Base-by-base conservation (phyloP, 1,140 invertebrate genomes). In the Trichonephila clavipes region DNA sequence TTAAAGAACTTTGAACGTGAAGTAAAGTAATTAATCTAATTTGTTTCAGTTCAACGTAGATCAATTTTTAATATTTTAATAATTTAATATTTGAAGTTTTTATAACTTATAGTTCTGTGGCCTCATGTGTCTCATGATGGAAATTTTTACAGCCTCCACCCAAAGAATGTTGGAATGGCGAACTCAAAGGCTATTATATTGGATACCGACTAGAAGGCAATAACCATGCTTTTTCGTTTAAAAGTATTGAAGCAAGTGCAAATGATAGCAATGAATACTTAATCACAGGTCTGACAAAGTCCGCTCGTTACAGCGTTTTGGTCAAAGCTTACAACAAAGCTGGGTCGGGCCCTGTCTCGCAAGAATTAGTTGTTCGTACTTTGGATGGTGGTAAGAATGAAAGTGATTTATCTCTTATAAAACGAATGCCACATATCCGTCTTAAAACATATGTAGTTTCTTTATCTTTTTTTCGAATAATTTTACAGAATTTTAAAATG, bases 131-230 rank as follows among this genome's bases (percentile, higher is more conserved):
- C 10, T 51, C 51, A 12, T 51, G 0, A 51, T 0, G 51, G 51
- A 12, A 7, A 51, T 51, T 51, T 44, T 94, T 82, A 7, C 10
- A 94, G 94, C 98, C 98, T 94, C 98, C 98, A 93, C 96, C 97
- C 94, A 97, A 97, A 81, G 97, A 98, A 94, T 97, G 98, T 95
- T 99, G 98, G 98, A 99, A 99, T 95, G 98, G 98, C 40, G 98
- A 98, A 96, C 98, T 99, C 95, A 97, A 98, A 94, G 98, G 98
- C 93, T 98, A 98, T 95, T 95, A 96, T 85, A 86, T 95, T 19
- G 95, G 94, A 14, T 95, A 94, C 85, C 88, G 82, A 90, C 95
- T 97, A 98, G 94, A 99, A 98, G 95, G 98, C 98, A 96, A 98
- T 98, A 92, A 98, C 98, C 34, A 98, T 98, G 51, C 92, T n/a